Evolutionary conservation across 2,113 vertebrate species (phyloP).

Genomic region (Phasianus colchicus): DNA sequence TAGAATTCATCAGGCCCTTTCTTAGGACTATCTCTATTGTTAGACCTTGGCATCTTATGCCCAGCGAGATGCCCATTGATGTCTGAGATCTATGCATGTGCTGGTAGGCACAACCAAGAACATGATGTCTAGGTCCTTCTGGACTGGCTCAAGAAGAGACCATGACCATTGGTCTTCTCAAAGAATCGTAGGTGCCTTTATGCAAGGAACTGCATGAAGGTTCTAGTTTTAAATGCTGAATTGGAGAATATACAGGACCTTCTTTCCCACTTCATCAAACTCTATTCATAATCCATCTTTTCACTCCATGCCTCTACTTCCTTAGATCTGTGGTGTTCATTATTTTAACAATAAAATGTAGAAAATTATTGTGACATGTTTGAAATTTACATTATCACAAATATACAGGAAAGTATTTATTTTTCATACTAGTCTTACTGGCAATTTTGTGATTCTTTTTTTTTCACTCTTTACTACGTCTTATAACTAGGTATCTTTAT

Average conservation of each 20-base stretch:
- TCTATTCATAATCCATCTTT: not conserved
- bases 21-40: not conserved
- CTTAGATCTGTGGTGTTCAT: not conserved
- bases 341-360: not conserved
- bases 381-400: not conserved
- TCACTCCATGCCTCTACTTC: fast-evolving
- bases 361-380: not conserved
- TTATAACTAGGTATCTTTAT: not conserved
- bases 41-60: not conserved
- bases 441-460: not conserved
- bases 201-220: not conserved
- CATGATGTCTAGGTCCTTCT: not conserved
- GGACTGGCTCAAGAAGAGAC: not conserved
- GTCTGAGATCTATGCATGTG: not conserved
- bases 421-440: not conserved
- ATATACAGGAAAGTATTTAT: too few species aligned
- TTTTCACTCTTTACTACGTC: not conserved
- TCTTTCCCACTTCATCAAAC: not conserved
- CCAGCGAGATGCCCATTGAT: not conserved
- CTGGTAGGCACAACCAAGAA: not conserved
- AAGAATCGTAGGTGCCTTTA: not conserved
- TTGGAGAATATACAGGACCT: not conserved
- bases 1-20: not conserved
- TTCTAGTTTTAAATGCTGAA: not conserved
- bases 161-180: not conserved